A percentile compares a stretch with the other conserved stretches of the same genome.
Evolutionary conservation across 1,140 invertebrate species (phyloP).

Genomic region (Holotrichia oblita): DNA sequence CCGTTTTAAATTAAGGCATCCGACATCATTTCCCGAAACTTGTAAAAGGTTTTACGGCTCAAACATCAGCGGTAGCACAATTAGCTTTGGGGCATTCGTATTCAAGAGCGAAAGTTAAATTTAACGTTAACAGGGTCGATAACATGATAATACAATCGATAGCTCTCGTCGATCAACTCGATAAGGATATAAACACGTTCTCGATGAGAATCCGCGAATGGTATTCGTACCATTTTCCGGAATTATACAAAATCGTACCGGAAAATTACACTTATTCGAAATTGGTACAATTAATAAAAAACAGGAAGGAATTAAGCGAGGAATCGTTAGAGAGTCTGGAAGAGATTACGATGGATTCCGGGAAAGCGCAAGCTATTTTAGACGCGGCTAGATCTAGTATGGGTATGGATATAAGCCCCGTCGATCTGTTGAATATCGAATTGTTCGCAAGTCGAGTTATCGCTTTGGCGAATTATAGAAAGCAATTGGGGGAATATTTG

Average conservation of each 20-base stretch:
- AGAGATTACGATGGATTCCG: conserved; percentile 90
- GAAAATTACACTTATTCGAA: conserved; percentile 95
- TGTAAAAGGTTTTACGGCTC: conserved; percentile 90
- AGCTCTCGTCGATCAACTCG: conserved; percentile 94
- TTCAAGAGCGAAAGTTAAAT: conserved; percentile 96
- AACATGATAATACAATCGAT: conserved; percentile 99
- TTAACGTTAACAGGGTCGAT: conserved; percentile 97
- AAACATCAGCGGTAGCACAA: conserved; percentile 88
- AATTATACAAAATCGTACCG: conserved; percentile 94
- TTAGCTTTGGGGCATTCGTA: conserved; percentile 98
- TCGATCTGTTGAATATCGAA: conserved; percentile 97
- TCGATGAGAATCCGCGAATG: conserved; percentile 93
- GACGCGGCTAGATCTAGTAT: conserved; percentile 96
- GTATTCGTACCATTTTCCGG: conserved; percentile 99
- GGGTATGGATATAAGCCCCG: conserved; percentile 98
- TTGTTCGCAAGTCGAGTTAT: conserved; percentile 91
- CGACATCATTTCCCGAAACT: conserved; percentile 89
- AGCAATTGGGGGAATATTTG: conserved; percentile 88
- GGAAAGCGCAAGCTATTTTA: conserved; percentile 91
- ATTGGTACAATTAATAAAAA: conserved; percentile 86
- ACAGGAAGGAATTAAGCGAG: conserved; percentile 87
- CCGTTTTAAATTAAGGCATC: conserved; percentile 69
- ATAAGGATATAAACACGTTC: conserved; percentile 99
- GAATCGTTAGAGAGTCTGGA: conserved; percentile 84
- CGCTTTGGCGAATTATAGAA: conserved; percentile 89